phyloP scores from a whole-genome alignment of 2,797 vertebrate species.

The Typhlichthys subterraneus region DNA sequence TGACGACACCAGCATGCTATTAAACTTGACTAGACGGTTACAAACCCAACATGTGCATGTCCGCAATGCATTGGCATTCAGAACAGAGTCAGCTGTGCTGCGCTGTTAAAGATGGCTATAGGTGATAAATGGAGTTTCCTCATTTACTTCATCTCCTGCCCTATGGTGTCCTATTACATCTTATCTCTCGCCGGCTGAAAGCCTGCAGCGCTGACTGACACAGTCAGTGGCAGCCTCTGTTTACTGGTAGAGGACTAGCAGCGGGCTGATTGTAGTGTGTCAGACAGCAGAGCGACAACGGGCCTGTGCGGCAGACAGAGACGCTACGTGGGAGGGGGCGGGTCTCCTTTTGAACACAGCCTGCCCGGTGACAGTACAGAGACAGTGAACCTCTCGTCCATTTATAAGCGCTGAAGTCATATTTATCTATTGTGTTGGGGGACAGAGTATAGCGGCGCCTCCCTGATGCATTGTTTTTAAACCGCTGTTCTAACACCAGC shows the following conservation, averaged over 20 bases:
- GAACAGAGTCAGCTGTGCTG: slow-evolving; percentile 4
- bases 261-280: slow-evolving; percentile 52
- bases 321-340: neutral
- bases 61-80: slow-evolving; percentile 7
- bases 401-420: slow-evolving; percentile 58
- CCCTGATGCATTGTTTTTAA: slow-evolving; percentile 29
- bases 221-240: slow-evolving; percentile 7
- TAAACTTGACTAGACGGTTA: slow-evolving; percentile 9
- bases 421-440: slow-evolving; percentile 3
- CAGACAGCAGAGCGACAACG: slow-evolving; percentile 62
- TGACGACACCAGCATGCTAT: neutral
- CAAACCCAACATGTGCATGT: neutral
- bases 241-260: slow-evolving; percentile 32
- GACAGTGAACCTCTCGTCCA: slow-evolving; percentile 14
- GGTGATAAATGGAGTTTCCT: slow-evolving; percentile 15
- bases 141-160: slow-evolving; percentile 31
- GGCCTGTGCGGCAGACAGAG: slow-evolving; percentile 26
- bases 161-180: slow-evolving; percentile 14
- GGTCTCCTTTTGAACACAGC: slow-evolving; percentile 17
- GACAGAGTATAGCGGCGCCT: neutral
- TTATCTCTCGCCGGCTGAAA: neutral
- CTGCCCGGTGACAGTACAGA: slow-evolving; percentile 49
- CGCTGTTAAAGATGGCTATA: slow-evolving; percentile 28
- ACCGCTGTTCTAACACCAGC: slow-evolving; percentile 7
- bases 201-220: slow-evolving; percentile 5